phyloP scores from a whole-genome alignment of 2,888 invertebrate genomes.

The Polyommatus iphigenia region DNA sequence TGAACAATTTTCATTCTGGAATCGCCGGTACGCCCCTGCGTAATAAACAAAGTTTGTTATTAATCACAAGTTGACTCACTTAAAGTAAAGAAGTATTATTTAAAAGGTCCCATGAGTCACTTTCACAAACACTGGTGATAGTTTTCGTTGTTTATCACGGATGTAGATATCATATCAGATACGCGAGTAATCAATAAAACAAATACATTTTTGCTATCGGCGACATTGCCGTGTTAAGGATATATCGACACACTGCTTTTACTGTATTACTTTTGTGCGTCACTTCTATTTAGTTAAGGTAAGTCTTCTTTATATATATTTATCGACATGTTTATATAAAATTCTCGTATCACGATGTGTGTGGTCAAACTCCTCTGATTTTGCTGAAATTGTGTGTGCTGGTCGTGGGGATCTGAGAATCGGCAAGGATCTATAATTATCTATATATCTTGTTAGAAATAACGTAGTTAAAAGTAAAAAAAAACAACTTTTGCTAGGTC shows the following conservation, averaged over 20 bases:
- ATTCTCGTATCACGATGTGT: background rate
- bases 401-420: background rate
- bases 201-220: conserved; percentile 27
- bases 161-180: conserved; percentile 33
- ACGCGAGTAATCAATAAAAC: conserved; percentile 37
- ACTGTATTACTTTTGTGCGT: background rate
- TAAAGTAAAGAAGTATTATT: background rate
- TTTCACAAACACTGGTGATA: background rate
- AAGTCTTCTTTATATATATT: background rate
- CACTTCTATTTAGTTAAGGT: background rate
- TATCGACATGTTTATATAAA: background rate
- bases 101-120: background rate
- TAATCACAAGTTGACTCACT: conserved; percentile 6
- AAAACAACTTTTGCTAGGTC: too few species aligned
- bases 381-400: background rate
- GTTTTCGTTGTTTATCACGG: conserved; percentile 27
- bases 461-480: too few species aligned
- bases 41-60: background rate
- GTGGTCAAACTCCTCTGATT: too few species aligned
- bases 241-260: conserved; percentile 22
- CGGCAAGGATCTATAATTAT: too few species aligned
- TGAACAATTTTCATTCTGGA: background rate
- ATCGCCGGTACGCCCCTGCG: background rate
- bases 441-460: too few species aligned
- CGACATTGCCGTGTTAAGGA: conserved; percentile 30